phyloP scores from a whole-genome alignment of 2,888 invertebrate genomes.

The Cantharis rustica region DNA sequence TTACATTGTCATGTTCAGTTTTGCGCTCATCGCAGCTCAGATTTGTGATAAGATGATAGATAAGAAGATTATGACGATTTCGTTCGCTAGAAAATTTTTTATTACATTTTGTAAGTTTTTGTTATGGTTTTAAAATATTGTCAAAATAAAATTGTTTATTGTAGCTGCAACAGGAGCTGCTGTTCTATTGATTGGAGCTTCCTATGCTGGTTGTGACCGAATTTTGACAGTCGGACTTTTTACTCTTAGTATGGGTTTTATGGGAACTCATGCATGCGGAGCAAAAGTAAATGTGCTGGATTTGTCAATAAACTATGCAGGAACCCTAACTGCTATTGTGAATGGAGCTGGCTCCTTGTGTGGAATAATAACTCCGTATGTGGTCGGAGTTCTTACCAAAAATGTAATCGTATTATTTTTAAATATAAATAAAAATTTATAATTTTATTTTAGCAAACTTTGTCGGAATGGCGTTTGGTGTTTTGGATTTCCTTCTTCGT shows the following conservation, averaged over 20 bases:
- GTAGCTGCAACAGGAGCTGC: neutral
- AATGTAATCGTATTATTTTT: conserved; percentile 56
- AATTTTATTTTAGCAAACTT: too few relatives aligned
- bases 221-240: neutral
- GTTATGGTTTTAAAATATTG: neutral
- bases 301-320: conserved; percentile 65
- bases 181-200: neutral
- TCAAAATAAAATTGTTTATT: neutral
- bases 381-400: conserved; percentile 64
- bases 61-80: conserved; percentile 60
- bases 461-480: conserved; percentile 72
- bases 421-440: too few relatives aligned
- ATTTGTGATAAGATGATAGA: conserved; percentile 70
- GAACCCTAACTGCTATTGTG: conserved; percentile 64
- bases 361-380: conserved; percentile 66
- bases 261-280: conserved; percentile 70
- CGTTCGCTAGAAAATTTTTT: conserved; percentile 66
- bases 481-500: conserved; percentile 80
- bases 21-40: conserved; percentile 65
- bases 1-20: conserved; percentile 68
- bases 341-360: conserved; percentile 65
- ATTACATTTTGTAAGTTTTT: conserved; percentile 66
- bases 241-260: conserved; percentile 39
- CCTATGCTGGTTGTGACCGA: conserved; percentile 7
- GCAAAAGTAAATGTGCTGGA: conserved; percentile 68